phyloP scores from a whole-genome alignment of 1,140 invertebrate species.

The Apis cerana region DNA sequence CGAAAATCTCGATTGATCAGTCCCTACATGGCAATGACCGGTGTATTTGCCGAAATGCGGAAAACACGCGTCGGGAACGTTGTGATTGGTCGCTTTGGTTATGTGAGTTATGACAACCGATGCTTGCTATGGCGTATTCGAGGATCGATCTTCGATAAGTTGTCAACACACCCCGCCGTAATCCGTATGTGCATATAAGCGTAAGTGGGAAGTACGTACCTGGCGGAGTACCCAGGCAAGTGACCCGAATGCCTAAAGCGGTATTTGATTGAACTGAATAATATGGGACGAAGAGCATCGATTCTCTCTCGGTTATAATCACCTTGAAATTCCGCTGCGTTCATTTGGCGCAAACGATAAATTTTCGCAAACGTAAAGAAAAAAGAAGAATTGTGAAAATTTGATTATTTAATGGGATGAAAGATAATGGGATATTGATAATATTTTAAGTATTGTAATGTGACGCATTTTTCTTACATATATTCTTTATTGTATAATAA shows the following conservation, averaged over 20 bases:
- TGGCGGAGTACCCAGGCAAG: slow-evolving; percentile 14
- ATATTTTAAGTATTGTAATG: not conserved
- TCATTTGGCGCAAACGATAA: not conserved
- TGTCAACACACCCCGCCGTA: not conserved
- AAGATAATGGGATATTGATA: not conserved
- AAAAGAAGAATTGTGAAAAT: not conserved
- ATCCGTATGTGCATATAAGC: not conserved
- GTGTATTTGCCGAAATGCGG: not conserved
- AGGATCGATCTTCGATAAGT: slow-evolving; percentile 39
- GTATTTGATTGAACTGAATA: slow-evolving; percentile 74
- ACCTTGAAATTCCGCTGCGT: slow-evolving; percentile 59
- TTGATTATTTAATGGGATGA: too few species aligned
- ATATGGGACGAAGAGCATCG: slow-evolving; percentile 74
- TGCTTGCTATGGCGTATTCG: slow-evolving; percentile 18
- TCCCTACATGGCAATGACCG: too few species aligned
- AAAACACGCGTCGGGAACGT: not conserved
- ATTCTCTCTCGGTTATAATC: slow-evolving; percentile 68
- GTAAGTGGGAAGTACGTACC: slow-evolving; percentile 1
- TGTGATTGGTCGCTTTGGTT: slow-evolving; percentile 11
- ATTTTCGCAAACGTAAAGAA: not conserved
- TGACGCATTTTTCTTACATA: not conserved
- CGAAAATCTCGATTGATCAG: too few species aligned
- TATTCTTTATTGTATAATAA: too few species aligned
- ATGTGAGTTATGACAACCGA: slow-evolving; percentile 21
- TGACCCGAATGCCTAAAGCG: slow-evolving; percentile 70